Base-by-base conservation (phyloP, 23 tunicate species). In the Halocynthia aurantium region DNA sequence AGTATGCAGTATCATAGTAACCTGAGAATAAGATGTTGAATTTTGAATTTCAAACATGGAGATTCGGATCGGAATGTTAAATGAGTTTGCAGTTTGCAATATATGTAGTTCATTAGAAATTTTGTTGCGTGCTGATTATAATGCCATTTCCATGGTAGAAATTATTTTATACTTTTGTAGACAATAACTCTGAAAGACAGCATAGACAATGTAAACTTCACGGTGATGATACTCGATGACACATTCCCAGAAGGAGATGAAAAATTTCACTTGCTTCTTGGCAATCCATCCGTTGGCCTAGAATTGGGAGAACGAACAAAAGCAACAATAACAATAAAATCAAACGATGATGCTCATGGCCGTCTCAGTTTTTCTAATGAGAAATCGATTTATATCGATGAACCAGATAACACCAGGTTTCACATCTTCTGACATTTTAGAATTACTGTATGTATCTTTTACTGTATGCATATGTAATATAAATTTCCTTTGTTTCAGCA, bases 311-410 rank as follows among this genome's bases (percentile, higher is more conserved):
- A 53, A 7, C 18, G 51, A 40, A 80, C 83, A 9, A 76, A 53
- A 57, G 84, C 88, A 21, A 83, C 78, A 8, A 62, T 90, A 0
- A 83, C 78, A 12, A 90, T 90, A 52, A 17, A 49, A 51, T 84
- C 96, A 4, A 90, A 84, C 53, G 96, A 90, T 63, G 96, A 90
- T 69, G 96, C 96, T 18, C 96, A 90, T 60, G 96, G 96, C 9
- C 50, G 78, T 61, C 12, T 90, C 60, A 61, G 85, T 6, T 90
- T 90, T 63, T 61, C 58, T 19, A 81, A 81, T 20, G 76, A 77
- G 5, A 19, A 17, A n/a, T 55, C 51, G 2, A 81, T 81, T 51
- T 69, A 76, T 52, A 13, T 90, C 22, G 78, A 81, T 21, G 96
- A 90, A 71, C 96, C 96, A 6, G 85, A 80, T 49, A 22, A 52